A percentile compares a stretch with the other conserved stretches of the same genome.
Conservation (phyloP, 2,113 vertebrate genomes). For the Elaphurus davidianus region DNA sequence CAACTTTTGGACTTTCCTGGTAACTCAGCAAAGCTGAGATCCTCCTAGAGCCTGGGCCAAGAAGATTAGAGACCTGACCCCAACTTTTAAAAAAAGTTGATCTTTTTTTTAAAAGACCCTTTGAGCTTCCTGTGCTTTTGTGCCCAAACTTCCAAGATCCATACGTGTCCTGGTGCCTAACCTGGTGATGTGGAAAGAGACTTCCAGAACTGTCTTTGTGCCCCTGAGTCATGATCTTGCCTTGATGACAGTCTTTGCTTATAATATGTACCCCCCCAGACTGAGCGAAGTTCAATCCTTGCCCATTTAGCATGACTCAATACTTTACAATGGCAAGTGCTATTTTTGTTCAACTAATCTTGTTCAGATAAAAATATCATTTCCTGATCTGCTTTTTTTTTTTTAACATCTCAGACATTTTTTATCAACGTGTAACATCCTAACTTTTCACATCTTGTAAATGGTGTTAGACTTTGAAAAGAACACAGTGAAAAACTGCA, state of each 20-base stretch:
- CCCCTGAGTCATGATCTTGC: not conserved
- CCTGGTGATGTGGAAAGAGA: not conserved
- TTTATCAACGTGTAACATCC: not conserved
- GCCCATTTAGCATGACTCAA: conserved; percentile 53
- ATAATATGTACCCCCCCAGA: conserved; percentile 11
- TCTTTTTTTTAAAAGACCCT: not conserved
- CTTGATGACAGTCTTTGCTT: not conserved
- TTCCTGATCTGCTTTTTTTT: not conserved
- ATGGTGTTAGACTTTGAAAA: not conserved
- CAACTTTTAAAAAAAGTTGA: not conserved
- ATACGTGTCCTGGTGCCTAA: not conserved
- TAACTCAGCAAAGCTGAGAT: not conserved
- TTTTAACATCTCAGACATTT: not conserved
- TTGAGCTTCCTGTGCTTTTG: not conserved
- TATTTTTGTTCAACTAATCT: conserved; percentile 40
- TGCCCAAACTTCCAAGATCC: too few relatives aligned
- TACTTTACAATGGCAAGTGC: conserved; percentile 3
- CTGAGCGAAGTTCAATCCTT: not conserved
- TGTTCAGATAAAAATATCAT: conserved; percentile 44
- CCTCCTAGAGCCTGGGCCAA: not conserved
- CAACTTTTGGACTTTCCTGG: conserved; percentile 8
- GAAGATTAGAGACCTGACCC: not conserved
- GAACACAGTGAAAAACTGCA: not conserved
- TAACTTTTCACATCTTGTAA: not conserved
- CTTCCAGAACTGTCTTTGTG: not conserved